These are phyloP conservation scores for Poecile atricapillus DNA, from an alignment of 2,113 vertebrate genomes.

Conservation along the genomic window DNA sequence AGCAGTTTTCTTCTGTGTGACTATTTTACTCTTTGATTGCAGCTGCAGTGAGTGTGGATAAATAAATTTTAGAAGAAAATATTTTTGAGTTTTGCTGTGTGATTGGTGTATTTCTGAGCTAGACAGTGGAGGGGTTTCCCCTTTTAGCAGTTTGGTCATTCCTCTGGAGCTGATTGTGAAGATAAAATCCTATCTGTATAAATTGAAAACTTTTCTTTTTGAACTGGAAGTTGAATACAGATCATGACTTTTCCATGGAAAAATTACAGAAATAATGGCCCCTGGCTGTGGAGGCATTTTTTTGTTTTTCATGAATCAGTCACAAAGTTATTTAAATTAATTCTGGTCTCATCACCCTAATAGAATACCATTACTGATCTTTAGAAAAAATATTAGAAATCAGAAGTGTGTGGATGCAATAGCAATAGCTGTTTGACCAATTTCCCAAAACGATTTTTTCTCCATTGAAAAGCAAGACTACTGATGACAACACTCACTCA, in stretches of 20 bases:
- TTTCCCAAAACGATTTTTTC: conserved; percentile 29
- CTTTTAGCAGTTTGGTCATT: conserved; percentile 47
- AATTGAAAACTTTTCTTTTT: conserved; percentile 67
- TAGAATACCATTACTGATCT: conserved; percentile 50
- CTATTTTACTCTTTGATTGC: conserved; percentile 11
- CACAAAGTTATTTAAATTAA: conserved; percentile 69
- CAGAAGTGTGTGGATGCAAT: neutral
- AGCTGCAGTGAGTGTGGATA: neutral
- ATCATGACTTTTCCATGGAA: conserved; percentile 63
- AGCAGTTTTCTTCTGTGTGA: neutral
- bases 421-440: conserved; percentile 41
- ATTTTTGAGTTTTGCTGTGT: conserved; percentile 23
- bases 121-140: neutral
- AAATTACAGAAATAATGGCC: conserved; percentile 60
- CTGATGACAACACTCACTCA: neutral
- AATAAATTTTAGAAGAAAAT: conserved; percentile 39
- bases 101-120: conserved; percentile 22
- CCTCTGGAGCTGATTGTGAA: conserved; percentile 33
- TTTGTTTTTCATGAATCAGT: conserved; percentile 61
- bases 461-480: neutral
- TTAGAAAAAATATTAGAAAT: conserved; percentile 44
- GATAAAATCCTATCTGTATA: conserved; percentile 58
- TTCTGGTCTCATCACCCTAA: conserved; percentile 63
- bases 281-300: conserved; percentile 46
- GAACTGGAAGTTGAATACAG: conserved; percentile 53